Percentiles rank a stretch among this genome's conserved stretches.
These are phyloP conservation scores for Cotesia congregata DNA, from an alignment of 2,888 invertebrate genomes.

Conservation along the genomic window DNA sequence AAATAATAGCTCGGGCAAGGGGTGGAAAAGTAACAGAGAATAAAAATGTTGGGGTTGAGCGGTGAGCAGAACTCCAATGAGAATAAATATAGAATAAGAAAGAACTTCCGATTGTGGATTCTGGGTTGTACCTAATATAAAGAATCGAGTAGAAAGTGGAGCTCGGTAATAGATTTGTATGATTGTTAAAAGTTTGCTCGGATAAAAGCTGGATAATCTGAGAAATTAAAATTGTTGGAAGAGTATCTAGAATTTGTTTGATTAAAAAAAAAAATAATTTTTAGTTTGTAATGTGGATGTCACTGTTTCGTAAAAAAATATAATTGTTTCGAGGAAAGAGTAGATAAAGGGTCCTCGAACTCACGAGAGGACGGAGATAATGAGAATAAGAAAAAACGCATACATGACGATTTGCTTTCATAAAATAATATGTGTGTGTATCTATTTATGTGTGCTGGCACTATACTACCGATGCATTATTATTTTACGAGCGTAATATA, in stretches of 20 bases:
- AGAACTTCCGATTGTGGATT: not conserved
- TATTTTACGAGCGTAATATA: too few species aligned
- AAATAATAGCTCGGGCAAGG: slow-evolving; percentile 60
- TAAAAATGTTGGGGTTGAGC: slow-evolving; percentile 24
- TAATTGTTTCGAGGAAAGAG: slow-evolving; percentile 19
- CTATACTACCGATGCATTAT: too few species aligned
- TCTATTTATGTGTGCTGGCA: too few species aligned
- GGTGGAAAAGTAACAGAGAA: slow-evolving; percentile 26
- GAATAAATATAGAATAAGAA: slow-evolving; percentile 30
- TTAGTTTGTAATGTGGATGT: not conserved
- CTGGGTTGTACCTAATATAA: not conserved
- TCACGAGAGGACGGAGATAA: slow-evolving; percentile 43
- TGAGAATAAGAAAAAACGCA: slow-evolving; percentile 19
- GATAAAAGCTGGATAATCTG: slow-evolving; percentile 20
- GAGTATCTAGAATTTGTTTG: slow-evolving; percentile 1
- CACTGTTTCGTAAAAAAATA: slow-evolving; percentile 20
- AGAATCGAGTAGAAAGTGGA: not conserved
- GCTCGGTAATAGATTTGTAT: not conserved
- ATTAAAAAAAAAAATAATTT: slow-evolving; percentile 14
- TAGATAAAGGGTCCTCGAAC: slow-evolving; percentile 62
- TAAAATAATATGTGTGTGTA: not conserved
- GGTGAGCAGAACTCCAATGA: slow-evolving; percentile 14
- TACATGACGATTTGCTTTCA: slow-evolving; percentile 39
- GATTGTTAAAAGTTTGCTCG: slow-evolving; percentile 15
- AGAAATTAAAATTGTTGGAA: slow-evolving; percentile 2